Evolutionary conservation across 2,797 vertebrate genomes (phyloP).

Genomic region (Mallotus villosus): DNA sequence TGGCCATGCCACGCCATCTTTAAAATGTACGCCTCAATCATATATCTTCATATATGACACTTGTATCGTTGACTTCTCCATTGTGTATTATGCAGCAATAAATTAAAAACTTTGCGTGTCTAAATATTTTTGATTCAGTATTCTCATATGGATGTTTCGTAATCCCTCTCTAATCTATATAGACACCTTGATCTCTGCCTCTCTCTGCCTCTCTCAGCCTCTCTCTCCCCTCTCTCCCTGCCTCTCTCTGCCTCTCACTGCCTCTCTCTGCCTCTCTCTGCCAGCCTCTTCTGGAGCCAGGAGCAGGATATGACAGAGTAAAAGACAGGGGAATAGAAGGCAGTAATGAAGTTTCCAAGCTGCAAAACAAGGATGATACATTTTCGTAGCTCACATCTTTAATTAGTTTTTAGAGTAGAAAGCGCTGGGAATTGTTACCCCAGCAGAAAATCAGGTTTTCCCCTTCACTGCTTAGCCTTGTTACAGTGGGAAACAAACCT

Average conservation of each 20-base stretch:
- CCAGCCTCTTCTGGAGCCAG: neutral
- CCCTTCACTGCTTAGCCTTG: conserved; percentile 26
- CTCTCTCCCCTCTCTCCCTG: no score
- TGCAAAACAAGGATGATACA: conserved; percentile 14
- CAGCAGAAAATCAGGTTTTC: conserved; percentile 34
- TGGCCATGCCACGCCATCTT: no score
- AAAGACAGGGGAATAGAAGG: conserved; percentile 6
- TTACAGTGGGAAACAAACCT: conserved; percentile 21
- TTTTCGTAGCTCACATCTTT: conserved; percentile 23
- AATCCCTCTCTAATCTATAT: neutral
- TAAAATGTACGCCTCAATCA: no score
- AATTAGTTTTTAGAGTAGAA: conserved; percentile 27
- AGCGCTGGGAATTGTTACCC: conserved; percentile 27
- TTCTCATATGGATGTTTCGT: neutral
- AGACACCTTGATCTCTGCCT: neutral
- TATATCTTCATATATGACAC: neutral
- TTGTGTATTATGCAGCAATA: neutral
- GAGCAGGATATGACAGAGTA: neutral
- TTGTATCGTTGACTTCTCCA: neutral
- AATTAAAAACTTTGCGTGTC: neutral
- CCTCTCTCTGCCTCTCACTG: no score
- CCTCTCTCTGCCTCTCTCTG: neutral
- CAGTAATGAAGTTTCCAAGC: conserved; percentile 22
- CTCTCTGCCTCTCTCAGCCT: no score
- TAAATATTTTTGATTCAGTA: neutral